phyloP scores from a whole-genome alignment of 2,888 invertebrate genomes.

The Synergus itoensis region DNA sequence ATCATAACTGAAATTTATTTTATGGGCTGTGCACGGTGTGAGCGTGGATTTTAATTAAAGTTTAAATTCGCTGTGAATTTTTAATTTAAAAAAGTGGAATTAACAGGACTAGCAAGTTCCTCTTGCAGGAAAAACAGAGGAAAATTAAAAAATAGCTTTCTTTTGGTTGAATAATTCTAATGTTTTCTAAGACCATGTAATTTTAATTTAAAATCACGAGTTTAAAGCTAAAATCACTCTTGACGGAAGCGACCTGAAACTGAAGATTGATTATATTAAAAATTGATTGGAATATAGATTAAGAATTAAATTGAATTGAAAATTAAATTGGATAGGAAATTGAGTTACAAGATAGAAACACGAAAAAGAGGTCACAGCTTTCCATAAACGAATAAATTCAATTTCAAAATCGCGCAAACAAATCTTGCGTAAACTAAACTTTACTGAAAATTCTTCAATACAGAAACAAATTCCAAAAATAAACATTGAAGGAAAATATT shows the following conservation, averaged over 20 bases:
- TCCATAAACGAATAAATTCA: slow-evolving; percentile 30
- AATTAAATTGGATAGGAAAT: slow-evolving; percentile 41
- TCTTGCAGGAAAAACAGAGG: background rate
- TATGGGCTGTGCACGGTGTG: slow-evolving; percentile 3
- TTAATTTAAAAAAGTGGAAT: background rate
- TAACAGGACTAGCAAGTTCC: background rate
- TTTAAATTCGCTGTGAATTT: background rate
- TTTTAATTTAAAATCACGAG: background rate
- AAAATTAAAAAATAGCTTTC: background rate
- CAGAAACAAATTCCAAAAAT: background rate
- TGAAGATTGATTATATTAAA: slow-evolving; percentile 39
- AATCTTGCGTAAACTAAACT: background rate
- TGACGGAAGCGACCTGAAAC: slow-evolving; percentile 18
- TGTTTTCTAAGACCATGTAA: background rate
- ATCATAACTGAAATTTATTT: slow-evolving; percentile 39
- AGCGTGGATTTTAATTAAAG: slow-evolving; percentile 28
- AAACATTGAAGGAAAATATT: no score
- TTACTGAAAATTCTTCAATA: background rate
- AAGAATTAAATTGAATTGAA: slow-evolving; percentile 36
- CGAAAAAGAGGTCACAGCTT: slow-evolving; percentile 26
- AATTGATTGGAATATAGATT: slow-evolving; percentile 42
- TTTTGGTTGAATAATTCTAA: background rate
- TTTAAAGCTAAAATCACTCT: background rate
- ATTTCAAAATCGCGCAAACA: slow-evolving; percentile 15
- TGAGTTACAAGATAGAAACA: slow-evolving; percentile 37